phyloP scores from a whole-genome alignment of 2,797 vertebrate species.

The Corythornis leucogaster region DNA sequence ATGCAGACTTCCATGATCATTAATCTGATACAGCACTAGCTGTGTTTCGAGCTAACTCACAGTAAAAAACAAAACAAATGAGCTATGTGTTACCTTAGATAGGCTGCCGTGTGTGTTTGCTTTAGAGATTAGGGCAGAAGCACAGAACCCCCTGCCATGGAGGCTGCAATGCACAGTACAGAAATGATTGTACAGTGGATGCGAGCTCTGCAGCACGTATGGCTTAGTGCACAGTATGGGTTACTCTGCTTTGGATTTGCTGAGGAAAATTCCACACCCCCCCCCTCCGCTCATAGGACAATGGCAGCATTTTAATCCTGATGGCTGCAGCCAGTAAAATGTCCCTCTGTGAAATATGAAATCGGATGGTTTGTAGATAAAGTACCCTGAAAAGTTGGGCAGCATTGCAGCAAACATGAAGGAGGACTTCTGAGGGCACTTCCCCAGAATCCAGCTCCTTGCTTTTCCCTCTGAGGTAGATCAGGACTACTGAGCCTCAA shows the following conservation, averaged over 20 bases:
- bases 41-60: slow-evolving; percentile 4
- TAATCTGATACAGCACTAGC: slow-evolving; percentile 11
- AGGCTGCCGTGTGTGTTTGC: neutral
- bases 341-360: neutral
- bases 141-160: neutral
- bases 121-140: neutral
- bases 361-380: neutral
- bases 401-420: neutral
- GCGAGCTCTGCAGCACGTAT: neutral
- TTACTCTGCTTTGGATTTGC: neutral
- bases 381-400: neutral
- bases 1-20: slow-evolving; percentile 6
- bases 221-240: neutral
- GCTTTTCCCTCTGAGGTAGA: neutral
- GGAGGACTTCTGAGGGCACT: neutral
- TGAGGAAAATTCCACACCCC: neutral
- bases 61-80: neutral
- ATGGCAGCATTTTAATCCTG: neutral
- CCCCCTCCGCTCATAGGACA: neutral
- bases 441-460: neutral
- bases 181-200: neutral
- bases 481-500: neutral
- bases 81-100: slow-evolving; percentile 23
- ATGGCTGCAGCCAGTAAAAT: neutral
- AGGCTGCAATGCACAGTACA: neutral